Evolutionary conservation across 2,797 vertebrate species (phyloP), one percentile per base, ranked within the genome.

Genomic region (Morelia viridis): DNA sequence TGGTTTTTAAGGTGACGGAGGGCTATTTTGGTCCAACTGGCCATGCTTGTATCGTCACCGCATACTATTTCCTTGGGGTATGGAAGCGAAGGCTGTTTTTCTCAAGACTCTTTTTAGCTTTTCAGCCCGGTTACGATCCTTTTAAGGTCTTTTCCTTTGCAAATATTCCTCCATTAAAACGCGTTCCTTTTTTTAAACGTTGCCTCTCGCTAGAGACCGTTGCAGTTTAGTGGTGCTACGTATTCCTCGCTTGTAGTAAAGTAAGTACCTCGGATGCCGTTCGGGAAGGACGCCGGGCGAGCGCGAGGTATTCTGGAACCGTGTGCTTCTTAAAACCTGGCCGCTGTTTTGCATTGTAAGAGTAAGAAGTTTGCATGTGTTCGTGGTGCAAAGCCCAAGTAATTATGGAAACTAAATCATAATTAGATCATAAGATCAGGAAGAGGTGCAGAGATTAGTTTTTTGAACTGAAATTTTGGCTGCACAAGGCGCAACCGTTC

Each of bases 351-450:
- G 26, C 19, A 11, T 64, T 56, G 53, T 50, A 61, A 60, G 19
- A 64, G 58, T n/a, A 31, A 71, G 58, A 61, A 62, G 41, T 4
- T 10, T 76, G 86, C 91, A 28, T 35, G 91, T 71, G 26, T 89
- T 62, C 90, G 83, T 19, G 64, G 7, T 76, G 64, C 57, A 86
- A 90, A 92, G 26, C 84, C 28, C 83, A 90, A 90, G 56, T 68
- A 64, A 89, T 93, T 11, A 92, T 24, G 90, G 84, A 80, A 83
- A 62, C 65, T 61, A 58, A 24, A 41, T 80, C 35, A 24, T 46
- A 80, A 80, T 80, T 28, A 56, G 58, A 90, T 68, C 46, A 53
- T 53, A 9, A 26, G 31, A 84, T 31, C 56, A 58, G 2, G 53
- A 85, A 91, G 46, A 89, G 58, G 65, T 87, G 56, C 26, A 28